phyloP scores from a whole-genome alignment of 2,113 vertebrate species.

The Chaenogobius annularis region DNA sequence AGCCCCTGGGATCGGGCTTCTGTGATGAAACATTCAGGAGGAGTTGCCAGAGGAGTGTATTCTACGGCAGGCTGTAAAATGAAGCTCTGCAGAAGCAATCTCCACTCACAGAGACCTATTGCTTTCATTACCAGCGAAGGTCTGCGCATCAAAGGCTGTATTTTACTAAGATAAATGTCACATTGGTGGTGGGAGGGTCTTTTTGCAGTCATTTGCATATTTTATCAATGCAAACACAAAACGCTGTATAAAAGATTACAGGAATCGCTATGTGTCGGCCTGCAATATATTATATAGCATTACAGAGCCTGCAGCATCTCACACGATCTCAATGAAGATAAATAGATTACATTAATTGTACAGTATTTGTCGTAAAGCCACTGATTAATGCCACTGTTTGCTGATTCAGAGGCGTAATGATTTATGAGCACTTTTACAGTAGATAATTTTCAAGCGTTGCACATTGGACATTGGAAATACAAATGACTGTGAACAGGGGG shows the following conservation, averaged over 20 bases:
- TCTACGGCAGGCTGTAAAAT: conserved; percentile 66
- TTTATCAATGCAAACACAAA: conserved; percentile 20
- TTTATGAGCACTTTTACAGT: conserved; percentile 68
- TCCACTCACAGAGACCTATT: conserved; percentile 69
- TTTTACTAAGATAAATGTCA: conserved; percentile 66
- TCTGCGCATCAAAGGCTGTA: conserved; percentile 60
- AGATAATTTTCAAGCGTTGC: conserved; percentile 53
- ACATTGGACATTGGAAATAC: conserved; percentile 50
- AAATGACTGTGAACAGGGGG: background rate
- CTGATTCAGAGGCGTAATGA: conserved; percentile 60
- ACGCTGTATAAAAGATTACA: conserved; percentile 22
- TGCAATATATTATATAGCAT: conserved; percentile 23
- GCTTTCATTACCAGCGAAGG: conserved; percentile 67
- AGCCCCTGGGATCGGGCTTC: conserved; percentile 64
- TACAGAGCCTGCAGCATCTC: conserved; percentile 28
- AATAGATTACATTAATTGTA: conserved; percentile 69
- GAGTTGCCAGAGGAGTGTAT: conserved; percentile 69
- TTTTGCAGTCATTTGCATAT: conserved; percentile 57
- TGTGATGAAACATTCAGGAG: conserved; percentile 77
- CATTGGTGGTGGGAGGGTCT: conserved; percentile 46
- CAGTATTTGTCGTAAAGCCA: conserved; percentile 52
- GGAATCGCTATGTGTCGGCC: conserved; percentile 25
- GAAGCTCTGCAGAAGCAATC: conserved; percentile 74
- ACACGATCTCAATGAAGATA: conserved; percentile 59
- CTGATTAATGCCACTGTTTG: conserved; percentile 68